Base-by-base conservation (phyloP, 2,888 invertebrate species). In the Palloptera scutellata region DNA sequence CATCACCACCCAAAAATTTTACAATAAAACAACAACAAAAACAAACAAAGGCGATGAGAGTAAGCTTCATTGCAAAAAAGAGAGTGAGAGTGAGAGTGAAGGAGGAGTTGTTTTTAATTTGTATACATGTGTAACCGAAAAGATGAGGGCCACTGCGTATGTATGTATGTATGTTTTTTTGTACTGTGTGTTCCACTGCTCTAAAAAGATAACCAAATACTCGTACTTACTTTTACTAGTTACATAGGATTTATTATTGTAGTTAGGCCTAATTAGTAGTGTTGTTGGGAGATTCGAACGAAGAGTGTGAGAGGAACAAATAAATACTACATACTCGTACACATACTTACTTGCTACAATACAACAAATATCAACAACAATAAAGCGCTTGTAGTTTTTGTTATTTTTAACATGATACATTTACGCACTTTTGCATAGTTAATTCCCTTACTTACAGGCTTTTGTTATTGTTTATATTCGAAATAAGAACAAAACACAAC, bases 361-460 rank as follows among this genome's bases (percentile, higher is more conserved):
- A 48, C 48, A 48, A n/a, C 2, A n/a, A n/a, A n/a, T n/a, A n/a
- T n/a, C n/a, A 30, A 30, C 30, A 30, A 30, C 6, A 30, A 30
- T 30, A 30, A 30, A 6, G 6, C 30, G 30, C 3, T 48, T 8
- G 6, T 8, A 48, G 15, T 48, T 45, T 11, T 48, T 10, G 48
- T 48, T 48, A 48, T 48, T 48, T 48, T 48, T 13, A 13, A n/a
- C 13, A 30, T 64, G 64, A 19, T 15, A 51, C 61, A 61, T 57
- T 61, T 61, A 61, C 66, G 66, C 57, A 61, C 43, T 55, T 61
- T 55, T 66, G 66, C 61, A 51, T 66, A 48, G 51, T 57, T 66
- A 61, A 66, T 61, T 58, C 64, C 58, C 51, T n/a, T 41, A 52
- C 51, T n/a, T 41, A 52, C 52, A 30, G 10, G 30, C 57, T 57